Evolutionary conservation across 2,888 invertebrate species (phyloP).

Genomic region (Ametastegia equiseti): DNA sequence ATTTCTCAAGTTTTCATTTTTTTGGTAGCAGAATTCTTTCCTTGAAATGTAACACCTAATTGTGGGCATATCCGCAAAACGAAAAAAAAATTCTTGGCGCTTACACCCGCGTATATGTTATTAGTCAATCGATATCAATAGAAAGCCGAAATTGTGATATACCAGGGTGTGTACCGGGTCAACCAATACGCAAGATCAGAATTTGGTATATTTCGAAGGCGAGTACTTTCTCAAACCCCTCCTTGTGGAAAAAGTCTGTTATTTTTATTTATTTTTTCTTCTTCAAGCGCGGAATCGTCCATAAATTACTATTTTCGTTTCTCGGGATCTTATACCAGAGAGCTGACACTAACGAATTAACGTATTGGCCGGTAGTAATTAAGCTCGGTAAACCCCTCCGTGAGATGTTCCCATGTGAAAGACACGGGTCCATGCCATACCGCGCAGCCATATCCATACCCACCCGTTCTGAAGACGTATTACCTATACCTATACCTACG

Average conservation of each 20-base stretch:
- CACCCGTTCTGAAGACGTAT: background rate
- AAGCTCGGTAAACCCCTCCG: slow-evolving; percentile 54
- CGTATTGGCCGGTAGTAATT: slow-evolving; percentile 71
- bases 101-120: no score
- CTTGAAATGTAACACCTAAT: no score
- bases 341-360: slow-evolving; percentile 72
- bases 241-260: no score
- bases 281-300: slow-evolving; percentile 15
- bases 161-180: background rate
- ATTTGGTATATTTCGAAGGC: no score
- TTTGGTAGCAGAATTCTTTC: no score
- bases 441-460: background rate
- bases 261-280: slow-evolving; percentile 51
- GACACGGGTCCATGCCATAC: no score
- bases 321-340: slow-evolving; percentile 60
- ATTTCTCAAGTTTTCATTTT: no score
- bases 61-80: no score
- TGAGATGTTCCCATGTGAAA: slow-evolving; percentile 28
- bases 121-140: no score
- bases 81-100: background rate
- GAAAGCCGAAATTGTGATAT: background rate
- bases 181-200: no score
- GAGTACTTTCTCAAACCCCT: background rate
- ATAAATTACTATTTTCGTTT: slow-evolving; percentile 6
- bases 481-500: no score